Evolutionary conservation across 2,797 vertebrate genomes (phyloP).

Genomic region (Danio choprae): DNA sequence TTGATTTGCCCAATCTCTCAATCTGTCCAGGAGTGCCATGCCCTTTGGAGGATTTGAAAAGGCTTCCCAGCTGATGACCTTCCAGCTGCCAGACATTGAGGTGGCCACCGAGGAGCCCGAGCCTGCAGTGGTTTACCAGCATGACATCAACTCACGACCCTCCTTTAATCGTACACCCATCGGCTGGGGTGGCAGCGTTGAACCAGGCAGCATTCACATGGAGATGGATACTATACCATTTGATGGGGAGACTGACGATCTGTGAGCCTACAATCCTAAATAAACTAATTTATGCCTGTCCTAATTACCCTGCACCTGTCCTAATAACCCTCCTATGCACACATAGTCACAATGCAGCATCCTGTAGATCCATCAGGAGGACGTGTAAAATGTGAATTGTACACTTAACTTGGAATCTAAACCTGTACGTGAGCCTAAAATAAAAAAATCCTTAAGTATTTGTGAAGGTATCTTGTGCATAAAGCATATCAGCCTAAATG

Average conservation of each 20-base stretch:
- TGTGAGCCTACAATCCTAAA: constrained; percentile 75
- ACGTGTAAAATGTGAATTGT: constrained; percentile 26
- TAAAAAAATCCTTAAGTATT: constrained; percentile 4
- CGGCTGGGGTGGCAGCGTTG: constrained; percentile 91
- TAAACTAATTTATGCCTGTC: constrained; percentile 15
- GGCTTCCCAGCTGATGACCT: constrained; percentile 94
- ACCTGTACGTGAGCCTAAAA: not conserved
- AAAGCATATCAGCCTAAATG: not conserved
- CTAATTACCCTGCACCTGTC: constrained; percentile 1
- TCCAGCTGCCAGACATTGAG: constrained; percentile 93
- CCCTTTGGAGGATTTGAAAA: constrained; percentile 95
- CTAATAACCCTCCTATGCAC: constrained; percentile 4
- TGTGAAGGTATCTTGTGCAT: not conserved
- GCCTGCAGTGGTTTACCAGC: constrained; percentile 87
- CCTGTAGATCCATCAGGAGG: constrained; percentile 14
- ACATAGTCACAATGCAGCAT: constrained; percentile 35
- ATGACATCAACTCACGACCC: constrained; percentile 87
- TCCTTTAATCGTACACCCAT: constrained; percentile 99
- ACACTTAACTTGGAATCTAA: constrained; percentile 6
- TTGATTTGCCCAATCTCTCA: constrained; percentile 16
- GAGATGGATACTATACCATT: constrained; percentile 83
- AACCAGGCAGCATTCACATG: constrained; percentile 85
- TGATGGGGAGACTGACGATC: constrained; percentile 95
- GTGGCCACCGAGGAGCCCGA: constrained; percentile 83
- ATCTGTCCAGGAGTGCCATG: constrained; percentile 84